A percentile compares a stretch with the other conserved stretches of the same genome.
phyloP scores from a whole-genome alignment of 1,140 invertebrate genomes.

The Halesus radiatus region DNA sequence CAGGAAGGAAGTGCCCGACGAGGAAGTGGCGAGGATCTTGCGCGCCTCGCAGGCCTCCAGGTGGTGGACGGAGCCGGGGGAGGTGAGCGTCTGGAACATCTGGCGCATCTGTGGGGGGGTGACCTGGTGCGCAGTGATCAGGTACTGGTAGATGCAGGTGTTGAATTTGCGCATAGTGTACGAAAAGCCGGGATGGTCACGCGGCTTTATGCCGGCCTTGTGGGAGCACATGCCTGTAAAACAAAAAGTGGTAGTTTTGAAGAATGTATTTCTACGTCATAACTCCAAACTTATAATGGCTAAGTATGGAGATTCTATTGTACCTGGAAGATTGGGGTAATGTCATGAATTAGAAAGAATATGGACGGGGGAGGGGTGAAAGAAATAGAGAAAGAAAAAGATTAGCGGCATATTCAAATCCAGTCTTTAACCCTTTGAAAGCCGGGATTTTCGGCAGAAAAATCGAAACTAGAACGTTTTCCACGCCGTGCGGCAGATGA shows the following conservation, averaged over 20 bases:
- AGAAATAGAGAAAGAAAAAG: no score
- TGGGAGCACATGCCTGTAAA: slow-evolving; percentile 69
- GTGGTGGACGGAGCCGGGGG: neutral
- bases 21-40: neutral
- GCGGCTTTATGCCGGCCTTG: slow-evolving; percentile 68
- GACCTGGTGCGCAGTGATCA: slow-evolving; percentile 52
- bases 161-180: slow-evolving; percentile 70
- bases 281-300: neutral
- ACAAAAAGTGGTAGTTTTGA: neutral
- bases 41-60: slow-evolving; percentile 21
- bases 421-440: no score
- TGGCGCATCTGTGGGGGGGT: slow-evolving; percentile 37
- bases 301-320: no score
- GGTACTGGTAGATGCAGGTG: slow-evolving; percentile 59
- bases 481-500: no score
- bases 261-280: neutral
- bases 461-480: no score
- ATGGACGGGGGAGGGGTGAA: no score
- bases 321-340: no score
- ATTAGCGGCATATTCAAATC: no score
- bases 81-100: slow-evolving; percentile 29
- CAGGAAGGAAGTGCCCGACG: neutral
- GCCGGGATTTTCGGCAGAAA: no score
- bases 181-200: slow-evolving; percentile 74
- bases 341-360: no score